A percentile compares a stretch with the other conserved stretches of the same genome.
phyloP scores from a whole-genome alignment of 1,140 invertebrate genomes.

The Thaumatotibia leucotreta region DNA sequence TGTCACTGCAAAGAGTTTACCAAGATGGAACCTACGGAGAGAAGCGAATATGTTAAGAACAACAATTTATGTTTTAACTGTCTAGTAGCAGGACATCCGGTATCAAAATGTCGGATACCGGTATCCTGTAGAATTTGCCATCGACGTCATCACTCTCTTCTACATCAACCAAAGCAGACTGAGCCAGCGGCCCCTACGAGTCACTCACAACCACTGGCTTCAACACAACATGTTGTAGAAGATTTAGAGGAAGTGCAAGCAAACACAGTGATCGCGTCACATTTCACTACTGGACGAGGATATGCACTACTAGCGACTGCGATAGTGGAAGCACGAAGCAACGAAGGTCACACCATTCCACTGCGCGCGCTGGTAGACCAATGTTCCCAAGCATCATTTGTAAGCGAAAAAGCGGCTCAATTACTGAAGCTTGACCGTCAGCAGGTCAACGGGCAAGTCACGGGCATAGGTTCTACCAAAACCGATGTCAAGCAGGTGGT shows the following conservation, averaged over 20 bases:
- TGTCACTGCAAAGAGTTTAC: conserved; percentile 28
- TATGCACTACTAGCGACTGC: neutral
- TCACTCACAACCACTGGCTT: neutral
- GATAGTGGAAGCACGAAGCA: neutral
- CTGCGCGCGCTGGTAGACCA: neutral
- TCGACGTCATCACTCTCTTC: neutral
- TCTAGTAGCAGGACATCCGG: neutral
- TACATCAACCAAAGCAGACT: neutral
- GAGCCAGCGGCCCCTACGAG: neutral
- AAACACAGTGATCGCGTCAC: neutral
- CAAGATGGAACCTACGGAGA: conserved; percentile 14
- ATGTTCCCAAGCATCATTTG: neutral
- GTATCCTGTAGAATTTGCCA: neutral
- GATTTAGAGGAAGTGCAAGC: neutral
- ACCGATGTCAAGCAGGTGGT: conserved; percentile 12
- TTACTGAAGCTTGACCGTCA: conserved; percentile 13
- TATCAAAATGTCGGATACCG: neutral
- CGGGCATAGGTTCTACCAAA: conserved; percentile 4
- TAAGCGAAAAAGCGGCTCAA: conserved; percentile 8
- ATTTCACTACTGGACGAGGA: neutral
- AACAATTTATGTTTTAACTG: conserved; percentile 25
- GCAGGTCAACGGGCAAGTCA: conserved; percentile 17
- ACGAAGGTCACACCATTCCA: neutral
- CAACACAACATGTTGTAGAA: conserved; percentile 10
- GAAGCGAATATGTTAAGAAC: conserved; percentile 26